phyloP scores from a whole-genome alignment of 2,113 vertebrate genomes.

The Eonycteris spelaea region DNA sequence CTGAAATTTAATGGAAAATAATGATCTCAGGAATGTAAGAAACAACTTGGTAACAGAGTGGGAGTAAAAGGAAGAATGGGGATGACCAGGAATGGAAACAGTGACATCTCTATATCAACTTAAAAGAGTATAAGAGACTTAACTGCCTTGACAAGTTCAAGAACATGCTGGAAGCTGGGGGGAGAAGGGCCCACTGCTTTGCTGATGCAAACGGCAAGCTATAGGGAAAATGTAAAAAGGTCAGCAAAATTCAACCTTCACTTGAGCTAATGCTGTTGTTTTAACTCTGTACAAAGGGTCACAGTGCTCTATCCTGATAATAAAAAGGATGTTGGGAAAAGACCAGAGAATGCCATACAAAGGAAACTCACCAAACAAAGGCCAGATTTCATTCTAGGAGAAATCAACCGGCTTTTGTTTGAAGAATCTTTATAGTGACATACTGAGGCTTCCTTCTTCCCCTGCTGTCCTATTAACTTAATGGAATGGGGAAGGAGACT shows the following conservation, averaged over 20 bases:
- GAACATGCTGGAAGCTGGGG: background rate
- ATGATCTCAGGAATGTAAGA: slow-evolving; percentile 12
- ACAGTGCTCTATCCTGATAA: slow-evolving; percentile 16
- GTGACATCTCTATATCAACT: background rate
- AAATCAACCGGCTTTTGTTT: background rate
- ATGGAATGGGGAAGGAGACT: background rate
- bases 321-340: slow-evolving; percentile 52
- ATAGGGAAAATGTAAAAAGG: background rate
- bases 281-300: slow-evolving; percentile 63
- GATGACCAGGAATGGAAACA: background rate
- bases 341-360: slow-evolving; percentile 38
- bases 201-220: slow-evolving; percentile 13
- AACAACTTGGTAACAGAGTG: background rate
- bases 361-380: slow-evolving; percentile 46
- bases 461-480: background rate
- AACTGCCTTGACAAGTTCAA: slow-evolving; percentile 31
- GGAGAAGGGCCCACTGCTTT: background rate
- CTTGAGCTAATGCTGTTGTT: slow-evolving; percentile 63
- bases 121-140: slow-evolving; percentile 1
- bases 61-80: background rate
- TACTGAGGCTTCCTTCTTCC: background rate
- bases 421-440: background rate
- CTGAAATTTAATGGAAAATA: slow-evolving; percentile 46
- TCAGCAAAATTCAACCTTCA: slow-evolving; percentile 42
- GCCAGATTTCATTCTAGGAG: slow-evolving; percentile 9